phyloP scores from a whole-genome alignment of 2,113 vertebrate genomes.

The Argyrosomus japonicus region DNA sequence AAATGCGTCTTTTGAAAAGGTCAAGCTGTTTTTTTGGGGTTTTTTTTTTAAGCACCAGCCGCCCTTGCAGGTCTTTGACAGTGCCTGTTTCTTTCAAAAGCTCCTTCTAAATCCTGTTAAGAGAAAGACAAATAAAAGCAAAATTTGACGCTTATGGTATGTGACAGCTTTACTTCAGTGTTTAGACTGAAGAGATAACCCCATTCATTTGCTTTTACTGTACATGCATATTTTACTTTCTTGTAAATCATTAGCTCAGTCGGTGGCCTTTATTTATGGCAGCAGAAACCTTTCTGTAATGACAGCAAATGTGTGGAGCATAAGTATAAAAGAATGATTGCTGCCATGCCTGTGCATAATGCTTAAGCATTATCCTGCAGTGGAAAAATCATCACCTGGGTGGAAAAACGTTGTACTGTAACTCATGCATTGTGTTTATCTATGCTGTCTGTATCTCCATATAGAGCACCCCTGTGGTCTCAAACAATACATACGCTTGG shows the following conservation, averaged over 20 bases:
- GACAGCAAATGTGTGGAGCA: background rate
- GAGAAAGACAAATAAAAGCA: constrained; percentile 30
- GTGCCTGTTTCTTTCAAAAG: constrained; percentile 22
- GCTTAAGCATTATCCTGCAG: constrained; percentile 31
- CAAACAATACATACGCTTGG: background rate
- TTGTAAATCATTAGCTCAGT: background rate
- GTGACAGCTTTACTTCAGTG: constrained; percentile 20
- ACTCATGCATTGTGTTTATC: constrained; percentile 14
- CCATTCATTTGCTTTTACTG: constrained; percentile 28
- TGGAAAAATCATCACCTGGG: constrained; percentile 33
- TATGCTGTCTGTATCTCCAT: background rate
- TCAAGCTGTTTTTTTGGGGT: constrained; percentile 14
- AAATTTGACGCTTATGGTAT: background rate
- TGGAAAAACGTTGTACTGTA: background rate
- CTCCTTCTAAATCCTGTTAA: constrained; percentile 27
- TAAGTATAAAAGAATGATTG: constrained; percentile 26
- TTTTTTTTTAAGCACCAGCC: constrained; percentile 39
- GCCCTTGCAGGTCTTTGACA: constrained; percentile 14
- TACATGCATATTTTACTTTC: constrained; percentile 5
- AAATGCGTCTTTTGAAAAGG: constrained; percentile 56
- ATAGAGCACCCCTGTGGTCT: background rate
- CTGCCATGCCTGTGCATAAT: constrained; percentile 18
- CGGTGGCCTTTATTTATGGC: constrained; percentile 7
- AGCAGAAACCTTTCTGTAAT: constrained; percentile 26
- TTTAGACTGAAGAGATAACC: background rate